Base-by-base conservation (phyloP, 2,888 invertebrate genomes). In the Amblyjoppa fuscipennis region DNA sequence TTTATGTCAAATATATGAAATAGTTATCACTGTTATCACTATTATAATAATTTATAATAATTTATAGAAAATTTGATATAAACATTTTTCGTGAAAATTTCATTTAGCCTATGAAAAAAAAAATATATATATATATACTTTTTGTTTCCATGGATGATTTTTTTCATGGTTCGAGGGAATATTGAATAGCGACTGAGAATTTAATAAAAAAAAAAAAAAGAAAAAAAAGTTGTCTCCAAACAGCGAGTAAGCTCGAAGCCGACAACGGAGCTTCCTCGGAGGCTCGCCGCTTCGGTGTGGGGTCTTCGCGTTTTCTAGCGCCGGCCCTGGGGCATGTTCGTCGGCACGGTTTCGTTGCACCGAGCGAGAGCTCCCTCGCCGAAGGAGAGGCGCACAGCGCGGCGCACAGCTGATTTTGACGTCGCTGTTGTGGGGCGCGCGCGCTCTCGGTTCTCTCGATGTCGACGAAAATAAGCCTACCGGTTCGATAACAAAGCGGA, bases 401-500 rank as follows among this genome's bases (percentile, higher is more conserved):
- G 75, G 85, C 84, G 86, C 84, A 88, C 88, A 88, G 88, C 88
- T 88, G 88, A 88, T 88, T 88, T 87, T 86, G 87, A 88, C 87
- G 87, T 82, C 82, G 83, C 81, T 70, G 31, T 76, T 31, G 74
- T 77, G 73, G 68, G 59, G 70, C 70, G 71, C 75, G 81, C 20
- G 83, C 74, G 41, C 75, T 49, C 74, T 70, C 66, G 77, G 49
- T 31, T 34, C 66, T 61, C 41, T 68, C 5, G 3, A 64, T 64
- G 64, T 11, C 28, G 64, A 51, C 31, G 64, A 64, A 64, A 49
- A 64, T 28, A 38, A 75, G 34, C 75, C 28, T 11, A 49, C n/a
- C 5, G 13, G 28, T 31, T 49, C 49, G 16, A 61, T 45, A 28
- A 61, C 34, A 49, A 64, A 64, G 31, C 20, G 28, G 3, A 0